These are phyloP conservation scores for Forbesichthys agassizii DNA, from an alignment of 2,113 vertebrate genomes.

Conservation along the genomic window DNA sequence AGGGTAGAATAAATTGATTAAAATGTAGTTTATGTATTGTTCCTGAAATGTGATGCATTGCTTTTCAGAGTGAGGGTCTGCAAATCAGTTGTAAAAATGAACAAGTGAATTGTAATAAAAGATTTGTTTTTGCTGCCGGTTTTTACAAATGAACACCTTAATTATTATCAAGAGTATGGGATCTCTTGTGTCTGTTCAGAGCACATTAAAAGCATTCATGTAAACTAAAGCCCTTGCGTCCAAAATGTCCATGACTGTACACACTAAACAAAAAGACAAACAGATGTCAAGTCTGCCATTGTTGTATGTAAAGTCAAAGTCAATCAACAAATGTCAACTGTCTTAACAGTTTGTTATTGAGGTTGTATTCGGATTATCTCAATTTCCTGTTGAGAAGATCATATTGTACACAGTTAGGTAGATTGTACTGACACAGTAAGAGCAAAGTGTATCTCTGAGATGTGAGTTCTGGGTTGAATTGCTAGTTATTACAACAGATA, in stretches of 20 bases:
- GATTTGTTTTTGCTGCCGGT: slow-evolving; percentile 2
- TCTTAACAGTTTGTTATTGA: not conserved
- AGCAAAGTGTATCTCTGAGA: slow-evolving; percentile 69
- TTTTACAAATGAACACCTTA: slow-evolving; percentile 33
- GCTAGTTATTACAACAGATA: slow-evolving; percentile 74
- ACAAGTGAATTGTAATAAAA: slow-evolving; percentile 15
- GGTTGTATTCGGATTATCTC: not conserved
- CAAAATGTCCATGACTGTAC: slow-evolving; percentile 35
- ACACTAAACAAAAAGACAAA: slow-evolving; percentile 20
- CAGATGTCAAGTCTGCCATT: slow-evolving; percentile 15
- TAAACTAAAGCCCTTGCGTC: slow-evolving; percentile 69
- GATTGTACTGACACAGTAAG: slow-evolving; percentile 70
- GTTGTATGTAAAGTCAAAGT: slow-evolving; percentile 4
- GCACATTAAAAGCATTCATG: slow-evolving; percentile 57
- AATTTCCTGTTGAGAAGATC: slow-evolving; percentile 42
- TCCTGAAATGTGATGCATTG: slow-evolving; percentile 7
- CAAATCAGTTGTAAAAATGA: slow-evolving; percentile 7
- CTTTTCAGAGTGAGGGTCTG: slow-evolving; percentile 28
- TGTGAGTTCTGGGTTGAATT: slow-evolving; percentile 56
- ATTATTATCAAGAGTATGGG: slow-evolving; percentile 35
- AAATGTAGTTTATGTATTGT: no score
- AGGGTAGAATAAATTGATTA: no score
- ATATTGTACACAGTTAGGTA: slow-evolving; percentile 47
- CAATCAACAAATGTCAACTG: not conserved
- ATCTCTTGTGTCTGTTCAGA: slow-evolving; percentile 30